phyloP scores from a whole-genome alignment of 2,888 invertebrate species.

The Hirudinaria manillensis region DNA sequence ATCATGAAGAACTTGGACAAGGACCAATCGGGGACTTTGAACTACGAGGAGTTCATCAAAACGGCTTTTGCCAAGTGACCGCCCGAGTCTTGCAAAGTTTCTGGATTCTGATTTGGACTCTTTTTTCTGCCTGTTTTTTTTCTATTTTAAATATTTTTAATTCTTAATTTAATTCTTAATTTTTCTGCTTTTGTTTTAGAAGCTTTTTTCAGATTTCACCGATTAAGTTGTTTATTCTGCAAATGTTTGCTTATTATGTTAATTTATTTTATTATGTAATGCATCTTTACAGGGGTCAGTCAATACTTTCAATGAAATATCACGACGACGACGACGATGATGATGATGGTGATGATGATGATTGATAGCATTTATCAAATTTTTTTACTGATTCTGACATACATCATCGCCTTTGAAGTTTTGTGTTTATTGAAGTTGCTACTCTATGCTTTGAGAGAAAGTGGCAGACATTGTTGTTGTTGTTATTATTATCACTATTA shows the following conservation, averaged over 20 bases:
- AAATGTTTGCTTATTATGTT: too few relatives aligned
- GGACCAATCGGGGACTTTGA: slow-evolving; percentile 34
- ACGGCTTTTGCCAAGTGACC: slow-evolving; percentile 33
- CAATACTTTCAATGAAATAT: too few relatives aligned
- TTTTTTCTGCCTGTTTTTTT: background rate
- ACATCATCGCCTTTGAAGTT: too few relatives aligned
- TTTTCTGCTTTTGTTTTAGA: background rate
- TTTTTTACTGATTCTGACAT: too few relatives aligned
- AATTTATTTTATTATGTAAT: too few relatives aligned
- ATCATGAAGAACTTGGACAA: slow-evolving; percentile 35
- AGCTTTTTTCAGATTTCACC: background rate
- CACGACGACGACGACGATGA: slow-evolving; percentile 9
- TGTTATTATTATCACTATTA: too few relatives aligned
- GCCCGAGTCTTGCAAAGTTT: too few relatives aligned
- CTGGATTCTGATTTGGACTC: background rate
- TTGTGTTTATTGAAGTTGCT: too few relatives aligned
- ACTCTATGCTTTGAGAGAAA: too few relatives aligned
- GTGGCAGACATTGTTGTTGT: too few relatives aligned
- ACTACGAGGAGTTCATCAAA: slow-evolving; percentile 38
- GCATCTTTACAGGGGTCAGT: too few relatives aligned
- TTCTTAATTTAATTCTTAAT: background rate
- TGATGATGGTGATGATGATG: slow-evolving; percentile 9
- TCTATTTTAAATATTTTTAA: background rate
- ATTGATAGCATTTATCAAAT: background rate
- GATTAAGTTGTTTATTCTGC: background rate